Conservation (phyloP, 2,888 invertebrate genomes). For the Boloria selene region DNA sequence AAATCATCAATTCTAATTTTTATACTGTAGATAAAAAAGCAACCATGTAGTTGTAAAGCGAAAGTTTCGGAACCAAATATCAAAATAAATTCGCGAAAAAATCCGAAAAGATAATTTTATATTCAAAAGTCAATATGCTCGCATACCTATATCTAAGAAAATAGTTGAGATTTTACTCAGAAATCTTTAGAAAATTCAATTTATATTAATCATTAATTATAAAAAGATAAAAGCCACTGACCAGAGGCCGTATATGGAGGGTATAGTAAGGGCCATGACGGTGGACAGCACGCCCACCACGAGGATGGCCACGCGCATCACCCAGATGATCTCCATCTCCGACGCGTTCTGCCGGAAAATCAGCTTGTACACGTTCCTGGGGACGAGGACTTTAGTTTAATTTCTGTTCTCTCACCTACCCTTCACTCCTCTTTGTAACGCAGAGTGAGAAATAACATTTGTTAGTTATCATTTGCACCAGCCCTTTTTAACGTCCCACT, state of each 20-base stretch:
- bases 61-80: too few relatives aligned
- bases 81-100: too few relatives aligned
- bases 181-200: too few relatives aligned
- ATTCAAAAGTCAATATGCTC: too few relatives aligned
- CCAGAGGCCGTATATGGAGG: conserved; percentile 99
- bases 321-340: conserved; percentile 98
- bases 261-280: conserved; percentile 97
- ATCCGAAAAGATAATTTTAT: too few relatives aligned
- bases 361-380: conserved; percentile 96
- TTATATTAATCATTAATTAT: not conserved
- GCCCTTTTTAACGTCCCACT: too few relatives aligned
- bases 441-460: not conserved
- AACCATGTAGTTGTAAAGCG: too few relatives aligned
- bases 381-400: not conserved
- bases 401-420: not conserved
- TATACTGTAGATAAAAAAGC: too few relatives aligned
- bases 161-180: too few relatives aligned
- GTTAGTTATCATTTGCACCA: not conserved
- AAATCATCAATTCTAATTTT: too few relatives aligned
- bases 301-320: conserved; percentile 95
- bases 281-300: conserved; percentile 96
- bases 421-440: not conserved
- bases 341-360: conserved; percentile 98
- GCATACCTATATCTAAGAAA: too few relatives aligned
- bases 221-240: conserved; percentile 60